A percentile compares a stretch with the other conserved stretches of the same genome.
phyloP scores from a whole-genome alignment of 2,888 invertebrate genomes.

The Orthosia cruda region DNA sequence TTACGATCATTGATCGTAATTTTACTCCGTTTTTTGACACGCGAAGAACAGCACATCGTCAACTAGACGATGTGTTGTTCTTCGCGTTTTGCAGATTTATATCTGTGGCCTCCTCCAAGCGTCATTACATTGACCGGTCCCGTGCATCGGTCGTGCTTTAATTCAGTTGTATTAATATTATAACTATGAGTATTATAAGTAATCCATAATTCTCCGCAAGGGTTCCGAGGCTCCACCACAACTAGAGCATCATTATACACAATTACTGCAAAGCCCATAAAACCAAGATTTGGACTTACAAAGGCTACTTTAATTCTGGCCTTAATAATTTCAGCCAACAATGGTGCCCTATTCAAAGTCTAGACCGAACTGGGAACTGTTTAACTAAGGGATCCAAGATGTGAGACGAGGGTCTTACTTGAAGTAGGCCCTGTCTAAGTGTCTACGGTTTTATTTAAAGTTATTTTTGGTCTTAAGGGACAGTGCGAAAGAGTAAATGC shows the following conservation, averaged over 20 bases:
- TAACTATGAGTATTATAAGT: background rate
- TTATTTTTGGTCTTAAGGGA: conserved; percentile 26
- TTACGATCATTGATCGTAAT: too few species aligned
- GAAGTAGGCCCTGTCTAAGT: conserved; percentile 2
- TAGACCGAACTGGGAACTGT: conserved; percentile 42
- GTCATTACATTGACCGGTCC: too few species aligned
- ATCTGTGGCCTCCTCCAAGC: too few species aligned
- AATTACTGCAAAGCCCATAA: conserved; percentile 43
- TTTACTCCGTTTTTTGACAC: too few species aligned
- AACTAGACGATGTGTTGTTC: too few species aligned
- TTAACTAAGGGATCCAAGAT: conserved; percentile 49
- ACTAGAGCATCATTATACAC: conserved; percentile 26
- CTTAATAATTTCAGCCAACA: conserved; percentile 54
- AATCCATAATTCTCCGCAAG: background rate
- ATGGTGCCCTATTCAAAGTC: conserved; percentile 53
- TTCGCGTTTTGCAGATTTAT: too few species aligned
- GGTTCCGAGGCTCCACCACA: background rate
- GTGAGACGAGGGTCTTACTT: conserved; percentile 47
- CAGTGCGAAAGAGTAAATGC: background rate
- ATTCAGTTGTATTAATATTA: background rate
- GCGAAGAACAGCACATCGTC: too few species aligned
- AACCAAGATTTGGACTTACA: conserved; percentile 28
- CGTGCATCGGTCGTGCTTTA: background rate
- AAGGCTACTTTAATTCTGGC: conserved; percentile 48
- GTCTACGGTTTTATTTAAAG: conserved; percentile 18